Evolutionary conservation across 2,797 vertebrate genomes (phyloP).

Genomic region (Tachyglossus aculeatus): DNA sequence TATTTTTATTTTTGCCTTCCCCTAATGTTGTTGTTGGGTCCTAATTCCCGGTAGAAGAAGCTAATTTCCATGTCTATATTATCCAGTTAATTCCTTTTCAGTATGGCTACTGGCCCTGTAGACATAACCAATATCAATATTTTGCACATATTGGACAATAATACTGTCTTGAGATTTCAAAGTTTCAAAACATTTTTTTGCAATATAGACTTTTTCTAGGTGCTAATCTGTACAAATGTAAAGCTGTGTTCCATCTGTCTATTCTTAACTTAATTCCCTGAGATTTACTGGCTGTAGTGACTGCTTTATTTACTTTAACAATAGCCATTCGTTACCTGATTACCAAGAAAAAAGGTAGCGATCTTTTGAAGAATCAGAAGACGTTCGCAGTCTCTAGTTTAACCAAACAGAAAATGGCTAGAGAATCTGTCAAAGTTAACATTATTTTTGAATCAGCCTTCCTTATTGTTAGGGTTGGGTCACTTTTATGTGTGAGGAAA

Average conservation of each 20-base stretch:
- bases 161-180: too few relatives aligned
- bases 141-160: too few relatives aligned
- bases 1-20: too few relatives aligned
- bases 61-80: too few relatives aligned
- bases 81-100: too few relatives aligned
- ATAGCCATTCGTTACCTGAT: slow-evolving; percentile 29
- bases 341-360: not conserved
- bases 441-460: slow-evolving; percentile 74
- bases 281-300: slow-evolving; percentile 2
- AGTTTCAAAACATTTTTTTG: too few relatives aligned
- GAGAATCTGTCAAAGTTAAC: slow-evolving; percentile 82
- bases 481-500: slow-evolving; percentile 86
- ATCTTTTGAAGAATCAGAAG: slow-evolving; percentile 66
- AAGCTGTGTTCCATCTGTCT: not conserved
- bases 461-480: slow-evolving; percentile 75
- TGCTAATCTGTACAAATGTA: slow-evolving; percentile 43
- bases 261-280: not conserved
- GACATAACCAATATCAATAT: too few relatives aligned
- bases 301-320: slow-evolving; percentile 16
- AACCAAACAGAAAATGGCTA: slow-evolving; percentile 73
- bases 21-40: too few relatives aligned
- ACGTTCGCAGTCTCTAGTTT: slow-evolving; percentile 72
- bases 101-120: too few relatives aligned
- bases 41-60: too few relatives aligned
- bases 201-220: too few relatives aligned